Conservation (phyloP, 2,888 invertebrate genomes). For the Lasioglossum leucozonium region DNA sequence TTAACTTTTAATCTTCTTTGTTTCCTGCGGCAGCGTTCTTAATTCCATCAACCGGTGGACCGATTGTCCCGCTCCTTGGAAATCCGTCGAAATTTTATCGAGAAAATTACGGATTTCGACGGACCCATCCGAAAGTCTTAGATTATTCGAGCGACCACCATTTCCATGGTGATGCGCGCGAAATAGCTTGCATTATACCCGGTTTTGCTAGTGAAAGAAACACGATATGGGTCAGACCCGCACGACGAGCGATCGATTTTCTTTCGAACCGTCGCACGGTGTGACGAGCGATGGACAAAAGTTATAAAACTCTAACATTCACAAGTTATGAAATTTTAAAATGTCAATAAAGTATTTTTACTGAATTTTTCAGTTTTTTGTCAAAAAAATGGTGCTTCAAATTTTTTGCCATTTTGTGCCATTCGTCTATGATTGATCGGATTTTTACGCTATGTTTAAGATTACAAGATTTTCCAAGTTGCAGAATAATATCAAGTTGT, state of each 20-base stretch:
- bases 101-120: conserved; percentile 38
- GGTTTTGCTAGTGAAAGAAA: neutral
- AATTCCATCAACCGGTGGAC: conserved; percentile 35
- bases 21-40: conserved; percentile 39
- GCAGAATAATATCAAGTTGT: no score
- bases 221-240: neutral
- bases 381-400: no score
- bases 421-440: no score
- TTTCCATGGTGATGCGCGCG: neutral
- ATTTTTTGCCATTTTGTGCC: no score
- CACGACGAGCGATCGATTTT: neutral
- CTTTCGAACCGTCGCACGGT: neutral
- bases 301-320: neutral
- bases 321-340: no score
- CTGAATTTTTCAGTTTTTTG: no score
- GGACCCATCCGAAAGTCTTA: conserved; percentile 2
- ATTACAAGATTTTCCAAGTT: no score
- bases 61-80: conserved; percentile 15
- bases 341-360: no score
- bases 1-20: conserved; percentile 66
- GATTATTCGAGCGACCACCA: neutral
- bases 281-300: neutral
- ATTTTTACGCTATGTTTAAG: no score
- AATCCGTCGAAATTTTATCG: conserved; percentile 16
- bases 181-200: neutral